phyloP scores from a whole-genome alignment of 2,888 invertebrate species.

The Lasioglossum oenotherae region DNA sequence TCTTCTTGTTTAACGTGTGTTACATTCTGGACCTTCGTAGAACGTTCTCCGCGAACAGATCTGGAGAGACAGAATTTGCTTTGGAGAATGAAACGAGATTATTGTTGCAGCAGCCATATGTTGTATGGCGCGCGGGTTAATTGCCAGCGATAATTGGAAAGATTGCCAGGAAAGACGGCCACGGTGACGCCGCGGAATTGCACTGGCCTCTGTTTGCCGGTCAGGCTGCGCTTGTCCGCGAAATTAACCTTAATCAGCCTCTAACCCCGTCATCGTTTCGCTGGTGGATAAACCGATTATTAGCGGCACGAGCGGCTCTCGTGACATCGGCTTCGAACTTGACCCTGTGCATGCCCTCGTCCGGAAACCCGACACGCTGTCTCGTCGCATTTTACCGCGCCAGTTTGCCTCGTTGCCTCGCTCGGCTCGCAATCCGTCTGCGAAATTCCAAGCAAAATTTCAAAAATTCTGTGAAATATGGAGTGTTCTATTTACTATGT shows the following conservation, averaged over 20 bases:
- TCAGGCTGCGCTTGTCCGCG: conserved; percentile 35
- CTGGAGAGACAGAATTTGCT: too few relatives aligned
- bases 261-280: conserved; percentile 60
- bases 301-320: conserved; percentile 56
- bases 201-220: background rate
- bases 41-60: too few relatives aligned
- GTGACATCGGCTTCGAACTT: conserved; percentile 59
- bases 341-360: conserved; percentile 43
- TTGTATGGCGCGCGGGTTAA: background rate
- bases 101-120: background rate
- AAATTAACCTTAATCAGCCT: conserved; percentile 65
- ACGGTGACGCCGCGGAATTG: background rate
- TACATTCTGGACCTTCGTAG: too few relatives aligned
- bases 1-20: background rate
- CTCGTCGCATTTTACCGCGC: background rate
- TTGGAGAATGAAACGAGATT: background rate
- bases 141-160: background rate
- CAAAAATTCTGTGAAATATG: background rate
- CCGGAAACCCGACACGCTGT: background rate
- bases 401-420: background rate
- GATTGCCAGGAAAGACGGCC: background rate
- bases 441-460: background rate
- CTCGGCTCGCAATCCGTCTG: background rate
- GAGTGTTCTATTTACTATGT: too few relatives aligned
- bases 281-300: conserved; percentile 62